These are phyloP conservation scores for Shinisaurus crocodilurus DNA, from an alignment of 2,113 vertebrate species.

Conservation along the genomic window DNA sequence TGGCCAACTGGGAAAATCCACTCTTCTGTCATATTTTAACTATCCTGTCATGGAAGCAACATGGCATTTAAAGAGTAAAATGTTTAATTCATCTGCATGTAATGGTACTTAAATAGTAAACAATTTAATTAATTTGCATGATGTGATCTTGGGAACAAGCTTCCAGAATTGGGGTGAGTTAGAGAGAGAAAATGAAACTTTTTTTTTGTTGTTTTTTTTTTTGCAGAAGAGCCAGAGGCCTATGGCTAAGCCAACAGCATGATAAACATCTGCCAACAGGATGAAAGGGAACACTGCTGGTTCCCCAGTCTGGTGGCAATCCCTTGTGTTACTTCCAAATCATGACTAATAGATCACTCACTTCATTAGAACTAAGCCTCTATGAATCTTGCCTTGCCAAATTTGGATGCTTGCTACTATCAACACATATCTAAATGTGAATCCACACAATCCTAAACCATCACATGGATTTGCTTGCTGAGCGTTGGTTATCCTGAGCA, in stretches of 20 bases:
- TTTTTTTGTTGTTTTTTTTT: background rate
- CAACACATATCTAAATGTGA: background rate
- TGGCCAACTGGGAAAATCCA: background rate
- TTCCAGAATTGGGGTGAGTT: background rate
- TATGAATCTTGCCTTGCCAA: background rate
- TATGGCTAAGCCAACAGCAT: background rate
- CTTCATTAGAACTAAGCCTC: constrained; percentile 13
- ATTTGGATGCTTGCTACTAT: background rate
- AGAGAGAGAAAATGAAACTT: background rate
- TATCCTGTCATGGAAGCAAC: background rate
- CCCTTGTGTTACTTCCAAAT: constrained; percentile 17
- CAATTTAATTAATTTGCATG: background rate
- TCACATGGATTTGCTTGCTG: background rate
- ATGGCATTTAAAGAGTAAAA: background rate
- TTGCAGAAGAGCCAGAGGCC: background rate
- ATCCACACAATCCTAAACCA: background rate
- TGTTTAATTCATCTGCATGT: background rate
- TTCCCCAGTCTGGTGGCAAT: background rate
- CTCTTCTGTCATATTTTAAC: background rate
- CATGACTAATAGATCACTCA: constrained; percentile 26
- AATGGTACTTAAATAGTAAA: background rate
- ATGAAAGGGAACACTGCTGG: constrained; percentile 1
- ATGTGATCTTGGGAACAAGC: background rate
- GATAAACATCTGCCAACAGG: background rate
- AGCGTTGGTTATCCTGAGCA: background rate